Conservation (phyloP, 2,113 vertebrate genomes). For the Xenopus borealis region DNA sequence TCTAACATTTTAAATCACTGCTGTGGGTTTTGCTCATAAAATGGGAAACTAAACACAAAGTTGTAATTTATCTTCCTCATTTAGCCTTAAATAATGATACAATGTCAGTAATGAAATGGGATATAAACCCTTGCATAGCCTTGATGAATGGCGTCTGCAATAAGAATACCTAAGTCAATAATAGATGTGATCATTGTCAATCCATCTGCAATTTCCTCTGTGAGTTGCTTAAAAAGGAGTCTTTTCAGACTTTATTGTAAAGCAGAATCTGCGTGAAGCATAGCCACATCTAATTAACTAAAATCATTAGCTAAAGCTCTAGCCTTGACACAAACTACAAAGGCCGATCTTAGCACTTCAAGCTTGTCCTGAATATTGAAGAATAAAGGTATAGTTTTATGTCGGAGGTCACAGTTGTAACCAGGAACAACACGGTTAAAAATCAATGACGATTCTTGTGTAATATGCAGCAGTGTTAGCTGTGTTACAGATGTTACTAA, state of each 20-base stretch:
- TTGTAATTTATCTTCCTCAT: too few species aligned
- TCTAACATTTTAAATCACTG: too few species aligned
- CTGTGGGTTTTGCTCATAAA: too few species aligned
- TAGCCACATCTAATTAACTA: neutral
- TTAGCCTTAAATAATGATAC: too few species aligned
- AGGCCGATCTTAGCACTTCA: neutral
- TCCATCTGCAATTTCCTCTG: neutral
- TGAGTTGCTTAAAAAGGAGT: neutral
- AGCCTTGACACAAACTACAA: neutral
- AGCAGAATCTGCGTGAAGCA: neutral
- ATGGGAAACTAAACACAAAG: too few species aligned
- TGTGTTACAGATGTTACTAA: too few species aligned
- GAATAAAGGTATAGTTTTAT: neutral
- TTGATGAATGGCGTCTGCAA: neutral
- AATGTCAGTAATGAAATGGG: neutral
- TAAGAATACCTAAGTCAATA: neutral
- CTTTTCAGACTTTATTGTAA: neutral
- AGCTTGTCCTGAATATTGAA: constrained; percentile 1
- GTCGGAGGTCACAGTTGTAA: neutral
- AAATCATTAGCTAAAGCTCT: neutral
- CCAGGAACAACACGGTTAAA: neutral
- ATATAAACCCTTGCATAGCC: neutral
- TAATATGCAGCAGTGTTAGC: too few species aligned
- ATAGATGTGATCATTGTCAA: neutral
- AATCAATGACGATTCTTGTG: neutral